Conservation (phyloP, 2,113 vertebrate species). For the Eclectus roratus region DNA sequence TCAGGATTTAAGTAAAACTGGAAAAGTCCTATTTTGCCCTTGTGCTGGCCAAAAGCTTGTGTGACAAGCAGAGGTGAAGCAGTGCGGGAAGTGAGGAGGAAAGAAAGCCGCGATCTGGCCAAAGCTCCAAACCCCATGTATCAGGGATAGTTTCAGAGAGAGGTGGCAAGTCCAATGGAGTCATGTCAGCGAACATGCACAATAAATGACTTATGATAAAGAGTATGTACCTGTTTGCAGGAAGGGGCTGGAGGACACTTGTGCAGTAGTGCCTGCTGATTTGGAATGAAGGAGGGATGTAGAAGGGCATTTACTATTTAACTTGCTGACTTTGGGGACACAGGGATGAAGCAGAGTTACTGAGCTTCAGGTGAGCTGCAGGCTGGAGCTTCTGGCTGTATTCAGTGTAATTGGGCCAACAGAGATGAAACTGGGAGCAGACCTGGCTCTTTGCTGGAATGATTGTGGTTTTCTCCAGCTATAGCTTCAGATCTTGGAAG, state of each 20-base stretch:
- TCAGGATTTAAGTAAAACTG: not conserved
- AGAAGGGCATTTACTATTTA: not conserved
- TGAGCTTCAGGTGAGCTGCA: not conserved
- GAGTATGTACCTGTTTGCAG: not conserved
- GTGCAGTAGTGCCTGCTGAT: not conserved
- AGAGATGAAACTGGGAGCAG: not conserved
- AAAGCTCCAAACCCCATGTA: not conserved
- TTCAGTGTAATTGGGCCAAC: not conserved
- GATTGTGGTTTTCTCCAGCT: not conserved
- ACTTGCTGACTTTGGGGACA: not conserved
- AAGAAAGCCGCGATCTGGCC: not conserved
- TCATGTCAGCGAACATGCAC: not conserved
- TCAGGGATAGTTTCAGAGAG: not conserved
- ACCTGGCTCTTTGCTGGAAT: too few relatives aligned
- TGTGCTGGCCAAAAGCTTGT: not conserved
- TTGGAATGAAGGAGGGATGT: not conserved
- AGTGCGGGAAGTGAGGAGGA: not conserved
- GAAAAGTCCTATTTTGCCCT: not conserved
- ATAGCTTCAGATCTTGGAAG: not conserved
- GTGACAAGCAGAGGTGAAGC: not conserved
- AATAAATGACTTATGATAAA: not conserved
- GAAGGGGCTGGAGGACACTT: not conserved
- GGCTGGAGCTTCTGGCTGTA: not conserved
- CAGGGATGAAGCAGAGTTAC: not conserved
- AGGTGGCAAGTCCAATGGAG: not conserved